These are phyloP conservation scores for Megalonaias nervosa DNA, from an alignment of 1,140 invertebrate species.

Conservation along the genomic window DNA sequence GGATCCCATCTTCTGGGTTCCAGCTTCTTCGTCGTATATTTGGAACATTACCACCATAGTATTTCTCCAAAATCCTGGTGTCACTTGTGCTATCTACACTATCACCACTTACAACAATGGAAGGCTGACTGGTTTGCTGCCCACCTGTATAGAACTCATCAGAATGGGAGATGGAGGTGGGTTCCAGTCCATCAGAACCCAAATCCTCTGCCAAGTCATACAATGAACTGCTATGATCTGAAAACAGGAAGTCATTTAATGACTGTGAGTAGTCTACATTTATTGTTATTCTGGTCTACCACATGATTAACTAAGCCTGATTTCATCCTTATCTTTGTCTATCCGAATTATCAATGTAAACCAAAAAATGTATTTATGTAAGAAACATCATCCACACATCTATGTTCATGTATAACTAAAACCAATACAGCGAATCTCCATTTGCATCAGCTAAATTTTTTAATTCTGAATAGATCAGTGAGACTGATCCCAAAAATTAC, in stretches of 20 bases:
- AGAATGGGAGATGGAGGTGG: background rate
- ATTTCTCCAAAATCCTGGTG: conserved; percentile 28
- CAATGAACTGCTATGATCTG: conserved; percentile 61
- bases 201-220: conserved; percentile 51
- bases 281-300: too few relatives aligned
- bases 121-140: too few relatives aligned
- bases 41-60: conserved; percentile 23
- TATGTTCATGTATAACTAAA: too few relatives aligned
- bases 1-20: background rate
- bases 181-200: background rate
- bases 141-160: background rate
- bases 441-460: too few relatives aligned
- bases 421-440: too few relatives aligned
- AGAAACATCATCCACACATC: too few relatives aligned
- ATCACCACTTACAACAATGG: conserved; percentile 61
- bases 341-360: too few relatives aligned
- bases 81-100: conserved; percentile 56
- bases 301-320: too few relatives aligned
- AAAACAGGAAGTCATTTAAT: conserved; percentile 4
- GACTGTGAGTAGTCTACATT: background rate
- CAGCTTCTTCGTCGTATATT: conserved; percentile 21
- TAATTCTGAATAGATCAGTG: too few relatives aligned
- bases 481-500: too few relatives aligned
- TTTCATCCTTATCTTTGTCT: too few relatives aligned
- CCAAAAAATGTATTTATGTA: too few relatives aligned